A percentile compares a stretch with the other conserved stretches of the same genome.
Evolutionary conservation across 37 sponge, comb jelly and placozoan genomes (phyloP).

Genomic region (Chondrilla cf. caribensis): DNA sequence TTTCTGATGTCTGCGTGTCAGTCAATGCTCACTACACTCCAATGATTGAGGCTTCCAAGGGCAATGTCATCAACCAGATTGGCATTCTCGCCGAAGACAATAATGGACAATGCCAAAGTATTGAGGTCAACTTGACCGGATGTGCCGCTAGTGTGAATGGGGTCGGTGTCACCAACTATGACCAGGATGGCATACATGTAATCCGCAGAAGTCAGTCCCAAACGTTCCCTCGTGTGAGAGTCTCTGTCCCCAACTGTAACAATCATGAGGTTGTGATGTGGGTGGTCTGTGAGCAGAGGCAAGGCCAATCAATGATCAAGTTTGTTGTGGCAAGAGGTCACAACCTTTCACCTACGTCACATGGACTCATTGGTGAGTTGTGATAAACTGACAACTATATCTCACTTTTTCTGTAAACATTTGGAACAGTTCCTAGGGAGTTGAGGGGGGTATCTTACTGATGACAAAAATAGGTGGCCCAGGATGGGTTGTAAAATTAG

Average conservation of each 20-base stretch:
- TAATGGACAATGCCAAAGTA: constrained; percentile 18
- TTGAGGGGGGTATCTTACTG: too few species aligned
- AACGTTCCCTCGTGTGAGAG: constrained; percentile 29
- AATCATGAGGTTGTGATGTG: constrained; percentile 60
- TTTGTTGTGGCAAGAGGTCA: constrained; percentile 56
- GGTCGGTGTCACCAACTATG: not conserved
- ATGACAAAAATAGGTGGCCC: too few species aligned
- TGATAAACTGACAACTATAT: not conserved
- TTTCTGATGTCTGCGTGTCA: constrained; percentile 14
- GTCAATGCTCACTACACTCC: constrained; percentile 7
- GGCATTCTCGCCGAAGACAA: constrained; percentile 40
- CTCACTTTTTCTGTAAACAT: not conserved
- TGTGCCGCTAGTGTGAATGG: constrained; percentile 36
- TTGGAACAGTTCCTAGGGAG: too few species aligned
- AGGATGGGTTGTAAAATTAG: too few species aligned
- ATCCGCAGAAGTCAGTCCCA: not conserved
- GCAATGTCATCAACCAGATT: constrained; percentile 56
- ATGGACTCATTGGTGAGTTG: constrained; percentile 72
- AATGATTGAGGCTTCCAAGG: not conserved
- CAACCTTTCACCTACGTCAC: constrained; percentile 63
- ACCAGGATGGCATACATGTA: constrained; percentile 16
- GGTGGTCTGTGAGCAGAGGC: constrained; percentile 41
- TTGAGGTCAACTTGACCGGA: constrained; percentile 43
- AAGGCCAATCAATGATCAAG: constrained; percentile 40
- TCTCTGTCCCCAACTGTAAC: constrained; percentile 73